Percentiles rank a stretch among this genome's conserved stretches.
These are phyloP conservation scores for Haliclystus octoradiatus DNA, from an alignment of 30 jellyfish, hydroid and myxozoan genomes.

Conservation along the genomic window DNA sequence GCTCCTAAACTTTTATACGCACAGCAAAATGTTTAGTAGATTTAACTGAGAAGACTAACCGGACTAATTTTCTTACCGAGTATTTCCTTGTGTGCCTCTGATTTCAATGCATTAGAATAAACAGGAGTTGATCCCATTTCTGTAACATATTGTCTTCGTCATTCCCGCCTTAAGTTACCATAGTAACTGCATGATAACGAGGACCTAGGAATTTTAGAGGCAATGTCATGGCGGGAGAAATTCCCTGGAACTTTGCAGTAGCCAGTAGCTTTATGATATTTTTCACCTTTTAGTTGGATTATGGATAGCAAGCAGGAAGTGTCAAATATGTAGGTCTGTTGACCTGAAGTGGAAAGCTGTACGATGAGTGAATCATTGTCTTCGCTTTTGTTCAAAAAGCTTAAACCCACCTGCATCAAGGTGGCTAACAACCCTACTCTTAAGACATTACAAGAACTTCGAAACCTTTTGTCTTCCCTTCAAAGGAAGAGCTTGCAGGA, in stretches of 20 bases:
- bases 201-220: background rate
- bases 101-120: no score
- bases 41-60: no score
- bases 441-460: constrained; percentile 8
- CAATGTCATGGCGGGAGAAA: background rate
- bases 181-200: constrained; percentile 2
- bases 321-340: background rate
- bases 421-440: constrained; percentile 53
- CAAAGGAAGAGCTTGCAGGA: constrained; percentile 15
- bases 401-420: constrained; percentile 48
- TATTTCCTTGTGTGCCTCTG: constrained; percentile 32
- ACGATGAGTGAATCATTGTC: constrained; percentile 12
- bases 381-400: constrained; percentile 22
- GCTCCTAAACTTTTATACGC: no score
- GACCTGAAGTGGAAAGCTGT: background rate
- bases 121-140: no score
- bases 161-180: constrained; percentile 43
- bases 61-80: no score
- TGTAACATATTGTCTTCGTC: constrained; percentile 29
- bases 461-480: constrained; percentile 12
- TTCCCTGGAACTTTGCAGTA: no score
- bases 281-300: no score
- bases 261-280: no score
- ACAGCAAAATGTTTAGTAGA: no score
- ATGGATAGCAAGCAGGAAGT: no score